Evolutionary conservation across 2,888 invertebrate species (phyloP), one percentile per base, ranked within the genome.

Genomic region (Notodonta dromedarius): DNA sequence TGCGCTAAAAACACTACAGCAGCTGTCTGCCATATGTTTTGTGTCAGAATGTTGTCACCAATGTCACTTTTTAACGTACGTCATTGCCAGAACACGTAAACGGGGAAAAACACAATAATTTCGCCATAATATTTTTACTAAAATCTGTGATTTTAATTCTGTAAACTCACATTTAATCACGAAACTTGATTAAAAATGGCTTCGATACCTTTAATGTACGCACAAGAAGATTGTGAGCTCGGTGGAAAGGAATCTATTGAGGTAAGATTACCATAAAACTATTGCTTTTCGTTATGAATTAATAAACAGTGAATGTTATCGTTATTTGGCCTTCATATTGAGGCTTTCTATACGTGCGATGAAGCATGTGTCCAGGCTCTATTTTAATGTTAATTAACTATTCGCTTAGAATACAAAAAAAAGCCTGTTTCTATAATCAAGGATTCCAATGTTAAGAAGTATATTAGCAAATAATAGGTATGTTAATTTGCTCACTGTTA

Each of bases 181-280:
- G 61, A 62, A 63, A 68, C 61, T 59, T 42, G 57, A 56, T 46
- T 42, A 59, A 84, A 68, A 62, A 92, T 93, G 92, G 90, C 94
- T 74, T 85, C 94, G 58, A 93, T 94, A 81, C 95, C 95, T 11
- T 85, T 96, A 71, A 94, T 96, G 86, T 92, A 95, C 67, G 92
- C 94, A 42, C 94, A 95, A 71, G 95, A 95, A 69, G 96, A 96
- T 82, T 94, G 95, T 70, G 96, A 96, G 79, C 89, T 94, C 50
- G 96, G 96, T 54, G 96, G 95, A 67, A 96, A 96, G 80, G 94
- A 95, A 77, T 91, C 87, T 56, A 88, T 93, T 14, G 88, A 93
- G 87, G 93, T 93, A 87, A 83, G 61, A 40, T 66, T 59, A 54
- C 13, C 9, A 14, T 55, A 46, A 63, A 42, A 65, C 63, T 66